Conservation (phyloP, 2,113 vertebrate genomes). For the Labeo catla region DNA sequence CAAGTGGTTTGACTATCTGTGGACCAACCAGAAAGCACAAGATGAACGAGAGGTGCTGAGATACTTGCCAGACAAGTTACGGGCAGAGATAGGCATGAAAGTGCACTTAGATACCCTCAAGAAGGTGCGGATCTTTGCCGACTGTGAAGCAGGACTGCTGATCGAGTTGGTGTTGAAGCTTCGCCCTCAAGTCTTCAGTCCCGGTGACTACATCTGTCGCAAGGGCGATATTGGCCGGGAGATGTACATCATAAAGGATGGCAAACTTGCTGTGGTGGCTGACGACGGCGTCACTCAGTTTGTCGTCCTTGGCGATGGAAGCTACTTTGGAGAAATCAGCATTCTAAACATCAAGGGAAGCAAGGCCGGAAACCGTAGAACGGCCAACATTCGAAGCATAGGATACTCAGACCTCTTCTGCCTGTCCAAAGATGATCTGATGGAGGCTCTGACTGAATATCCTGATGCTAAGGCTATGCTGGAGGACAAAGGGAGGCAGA, state of each 20-base stretch:
- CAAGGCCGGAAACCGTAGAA: slow-evolving; percentile 95
- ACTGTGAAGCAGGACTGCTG: slow-evolving; percentile 94
- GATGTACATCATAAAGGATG: slow-evolving; percentile 99
- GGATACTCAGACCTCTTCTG: slow-evolving; percentile 97
- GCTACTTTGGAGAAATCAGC: slow-evolving; percentile 97
- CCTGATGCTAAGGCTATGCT: slow-evolving; percentile 94
- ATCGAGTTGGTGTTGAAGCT: slow-evolving; percentile 94
- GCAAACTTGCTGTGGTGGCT: slow-evolving; percentile 93
- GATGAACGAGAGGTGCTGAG: slow-evolving; percentile 91
- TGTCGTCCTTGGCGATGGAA: slow-evolving; percentile 93
- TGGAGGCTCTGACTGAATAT: slow-evolving; percentile 94
- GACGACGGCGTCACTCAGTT: slow-evolving; percentile 95
- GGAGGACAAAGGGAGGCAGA: slow-evolving; percentile 94
- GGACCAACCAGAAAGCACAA: slow-evolving; percentile 95
- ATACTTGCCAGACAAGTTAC: slow-evolving; percentile 95
- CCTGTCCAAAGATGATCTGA: slow-evolving; percentile 94
- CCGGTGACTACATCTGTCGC: slow-evolving; percentile 95
- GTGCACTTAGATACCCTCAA: slow-evolving; percentile 94
- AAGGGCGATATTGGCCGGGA: slow-evolving; percentile 98
- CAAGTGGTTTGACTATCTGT: slow-evolving; percentile 97
- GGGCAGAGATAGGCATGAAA: slow-evolving; percentile 94
- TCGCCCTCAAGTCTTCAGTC: slow-evolving; percentile 92
- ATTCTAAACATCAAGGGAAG: slow-evolving; percentile 98
- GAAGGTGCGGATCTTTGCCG: slow-evolving; percentile 95
- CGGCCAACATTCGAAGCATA: slow-evolving; percentile 95